phyloP scores from a whole-genome alignment of 2,113 vertebrate genomes.

The Ornithorhynchus anatinus region DNA sequence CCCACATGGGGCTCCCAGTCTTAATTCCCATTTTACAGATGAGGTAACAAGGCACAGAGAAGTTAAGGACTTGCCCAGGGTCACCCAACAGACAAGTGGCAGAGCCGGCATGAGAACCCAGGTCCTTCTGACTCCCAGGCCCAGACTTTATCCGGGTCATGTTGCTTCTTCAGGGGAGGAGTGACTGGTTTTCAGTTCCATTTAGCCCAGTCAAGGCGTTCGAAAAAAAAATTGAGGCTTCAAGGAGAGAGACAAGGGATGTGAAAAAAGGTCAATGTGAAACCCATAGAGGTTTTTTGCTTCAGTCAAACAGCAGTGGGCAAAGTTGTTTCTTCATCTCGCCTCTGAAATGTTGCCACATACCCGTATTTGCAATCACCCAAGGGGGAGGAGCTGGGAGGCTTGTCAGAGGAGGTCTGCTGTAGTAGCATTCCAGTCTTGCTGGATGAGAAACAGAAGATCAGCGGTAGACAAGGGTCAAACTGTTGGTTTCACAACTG shows the following conservation, averaged over 20 bases:
- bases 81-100: too few relatives aligned
- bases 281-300: not conserved
- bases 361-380: not conserved
- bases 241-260: not conserved
- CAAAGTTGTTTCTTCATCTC: not conserved
- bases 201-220: not conserved
- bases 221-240: not conserved
- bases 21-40: too few relatives aligned
- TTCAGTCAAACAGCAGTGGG: not conserved
- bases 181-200: not conserved
- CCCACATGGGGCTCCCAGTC: too few relatives aligned
- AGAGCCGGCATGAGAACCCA: too few relatives aligned
- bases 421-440: not conserved
- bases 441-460: not conserved
- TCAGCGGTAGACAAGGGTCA: not conserved
- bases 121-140: too few relatives aligned
- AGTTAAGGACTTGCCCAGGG: too few relatives aligned
- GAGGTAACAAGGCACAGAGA: too few relatives aligned
- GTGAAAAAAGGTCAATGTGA: not conserved
- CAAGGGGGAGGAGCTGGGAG: not conserved
- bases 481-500: not conserved
- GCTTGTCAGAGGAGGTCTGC: not conserved
- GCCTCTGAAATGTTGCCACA: not conserved
- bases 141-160: too few relatives aligned
- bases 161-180: too few relatives aligned